Evolutionary conservation across 2,888 invertebrate genomes (phyloP).

Genomic region (Eilema griseolum): DNA sequence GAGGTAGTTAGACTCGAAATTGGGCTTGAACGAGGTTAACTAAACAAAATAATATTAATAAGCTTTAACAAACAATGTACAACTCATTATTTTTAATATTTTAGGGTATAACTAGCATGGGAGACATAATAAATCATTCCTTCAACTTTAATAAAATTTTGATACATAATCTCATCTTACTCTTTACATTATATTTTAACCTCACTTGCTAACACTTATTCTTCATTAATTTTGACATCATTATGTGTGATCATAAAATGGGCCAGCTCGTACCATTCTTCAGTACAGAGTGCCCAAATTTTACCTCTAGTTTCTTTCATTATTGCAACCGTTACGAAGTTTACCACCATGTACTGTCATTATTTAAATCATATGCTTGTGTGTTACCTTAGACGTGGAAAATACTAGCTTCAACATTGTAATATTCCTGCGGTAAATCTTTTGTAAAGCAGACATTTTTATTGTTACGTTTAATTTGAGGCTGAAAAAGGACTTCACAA

Average conservation of each 20-base stretch:
- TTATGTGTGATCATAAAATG: too few relatives aligned
- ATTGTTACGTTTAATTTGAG: constrained; percentile 48
- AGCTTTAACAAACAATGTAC: neutral
- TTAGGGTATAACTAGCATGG: too few relatives aligned
- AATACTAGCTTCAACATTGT: constrained; percentile 4
- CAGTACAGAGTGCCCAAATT: neutral
- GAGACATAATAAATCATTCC: neutral
- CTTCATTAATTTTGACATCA: too few relatives aligned
- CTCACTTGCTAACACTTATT: too few relatives aligned
- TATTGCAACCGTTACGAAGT: neutral
- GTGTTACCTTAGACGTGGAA: neutral
- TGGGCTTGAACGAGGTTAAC: neutral
- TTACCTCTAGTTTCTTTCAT: neutral
- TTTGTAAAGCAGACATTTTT: constrained; percentile 32
- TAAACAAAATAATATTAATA: neutral
- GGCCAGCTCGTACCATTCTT: neutral
- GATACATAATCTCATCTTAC: too few relatives aligned
- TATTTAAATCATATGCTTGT: neutral
- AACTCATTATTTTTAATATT: too few relatives aligned
- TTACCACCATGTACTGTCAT: neutral
- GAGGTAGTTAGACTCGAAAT: neutral
- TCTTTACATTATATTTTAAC: too few relatives aligned
- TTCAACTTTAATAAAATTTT: neutral
- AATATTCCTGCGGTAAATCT: constrained; percentile 31
- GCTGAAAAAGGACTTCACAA: constrained; percentile 51